These are phyloP conservation scores for Orius laevigatus DNA, from an alignment of 1,140 invertebrate genomes.

Conservation along the genomic window DNA sequence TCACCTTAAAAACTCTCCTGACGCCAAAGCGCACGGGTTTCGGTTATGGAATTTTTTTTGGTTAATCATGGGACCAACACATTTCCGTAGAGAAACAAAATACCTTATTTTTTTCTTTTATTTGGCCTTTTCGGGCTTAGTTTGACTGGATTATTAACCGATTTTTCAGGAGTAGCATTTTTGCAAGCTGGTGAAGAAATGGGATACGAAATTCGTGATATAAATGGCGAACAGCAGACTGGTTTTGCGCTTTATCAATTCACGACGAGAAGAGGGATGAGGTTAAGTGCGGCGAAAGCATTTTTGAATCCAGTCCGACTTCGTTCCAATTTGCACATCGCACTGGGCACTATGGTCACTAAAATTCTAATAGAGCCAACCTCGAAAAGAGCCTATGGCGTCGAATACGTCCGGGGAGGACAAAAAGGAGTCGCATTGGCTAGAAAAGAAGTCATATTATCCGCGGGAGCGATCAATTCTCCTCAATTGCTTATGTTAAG, in stretches of 20 bases:
- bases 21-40: no score
- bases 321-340: constrained; percentile 54
- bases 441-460: constrained; percentile 59
- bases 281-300: constrained; percentile 64
- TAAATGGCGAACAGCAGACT: constrained; percentile 64
- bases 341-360: constrained; percentile 57
- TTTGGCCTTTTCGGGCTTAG: no score
- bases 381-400: constrained; percentile 52
- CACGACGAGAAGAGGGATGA: constrained; percentile 58
- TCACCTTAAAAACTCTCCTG: no score
- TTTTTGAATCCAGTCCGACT: constrained; percentile 58
- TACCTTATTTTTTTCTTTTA: no score
- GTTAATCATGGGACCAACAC: no score
- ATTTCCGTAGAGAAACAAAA: no score
- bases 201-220: constrained; percentile 59
- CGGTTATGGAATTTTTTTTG: no score
- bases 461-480: constrained; percentile 61
- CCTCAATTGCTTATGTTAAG: constrained; percentile 80
- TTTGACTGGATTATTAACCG: no score
- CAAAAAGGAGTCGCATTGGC: constrained; percentile 45
- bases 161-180: constrained; percentile 42
- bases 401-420: constrained; percentile 57
- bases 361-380: constrained; percentile 54
- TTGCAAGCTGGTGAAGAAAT: constrained; percentile 79
- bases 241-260: constrained; percentile 67